phyloP scores from a whole-genome alignment of 2,113 vertebrate species.

The Sclerurus mexicanus region DNA sequence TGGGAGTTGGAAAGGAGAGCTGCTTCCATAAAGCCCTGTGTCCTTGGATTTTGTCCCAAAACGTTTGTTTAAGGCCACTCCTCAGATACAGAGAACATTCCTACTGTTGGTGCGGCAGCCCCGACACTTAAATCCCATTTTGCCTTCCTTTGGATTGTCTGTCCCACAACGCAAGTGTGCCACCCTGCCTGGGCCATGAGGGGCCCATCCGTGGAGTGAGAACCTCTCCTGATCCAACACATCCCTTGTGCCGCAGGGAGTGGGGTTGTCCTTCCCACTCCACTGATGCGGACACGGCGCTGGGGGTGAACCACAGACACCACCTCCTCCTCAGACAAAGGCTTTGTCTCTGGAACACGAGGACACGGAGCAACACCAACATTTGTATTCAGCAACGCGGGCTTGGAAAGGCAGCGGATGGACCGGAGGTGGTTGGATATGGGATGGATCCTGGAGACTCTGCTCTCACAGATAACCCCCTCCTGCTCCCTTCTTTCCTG shows the following conservation, averaged over 20 bases:
- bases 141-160: not conserved
- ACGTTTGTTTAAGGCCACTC: not conserved
- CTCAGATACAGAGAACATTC: not conserved
- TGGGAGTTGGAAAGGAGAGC: not conserved
- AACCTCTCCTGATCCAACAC: not conserved
- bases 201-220: not conserved
- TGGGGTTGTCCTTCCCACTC: accelerated
- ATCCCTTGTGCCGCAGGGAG: accelerated
- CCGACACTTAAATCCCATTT: accelerated
- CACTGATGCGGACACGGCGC: accelerated
- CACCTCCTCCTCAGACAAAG: not conserved
- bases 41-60: not conserved
- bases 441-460: not conserved
- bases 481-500: not conserved
- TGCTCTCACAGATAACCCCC: not conserved
- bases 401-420: not conserved
- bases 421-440: not conserved
- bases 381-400: not conserved
- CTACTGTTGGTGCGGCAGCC: not conserved
- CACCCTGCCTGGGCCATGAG: accelerated
- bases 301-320: not conserved
- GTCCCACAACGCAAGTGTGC: not conserved
- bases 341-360: not conserved
- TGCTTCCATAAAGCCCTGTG: not conserved
- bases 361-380: not conserved